Evolutionary conservation across 2,888 invertebrate species (phyloP).

Genomic region (Xestia rhomboidea): DNA sequence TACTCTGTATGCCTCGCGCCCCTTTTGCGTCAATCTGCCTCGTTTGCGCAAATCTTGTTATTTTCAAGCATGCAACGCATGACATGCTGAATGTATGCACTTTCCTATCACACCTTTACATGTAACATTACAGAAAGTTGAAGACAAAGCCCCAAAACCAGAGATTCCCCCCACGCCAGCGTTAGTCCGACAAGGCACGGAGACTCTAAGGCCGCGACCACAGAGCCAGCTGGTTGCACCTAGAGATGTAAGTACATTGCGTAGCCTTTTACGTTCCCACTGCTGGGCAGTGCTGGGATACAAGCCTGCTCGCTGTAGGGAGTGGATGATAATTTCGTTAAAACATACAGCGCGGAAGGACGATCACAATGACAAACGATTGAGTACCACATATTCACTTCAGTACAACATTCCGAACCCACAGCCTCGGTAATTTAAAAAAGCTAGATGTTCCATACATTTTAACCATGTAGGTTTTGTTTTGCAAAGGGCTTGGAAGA

Average conservation of each 20-base stretch:
- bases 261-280: not conserved
- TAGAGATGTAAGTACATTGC: slow-evolving; percentile 79
- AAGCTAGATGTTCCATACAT: too few species aligned
- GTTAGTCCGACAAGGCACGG: slow-evolving; percentile 86
- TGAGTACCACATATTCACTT: not conserved
- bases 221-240: slow-evolving; percentile 84
- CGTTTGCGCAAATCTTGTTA: not conserved
- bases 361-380: not conserved
- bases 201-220: slow-evolving; percentile 84
- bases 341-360: not conserved
- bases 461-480: too few species aligned
- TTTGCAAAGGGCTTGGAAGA: too few species aligned
- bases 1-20: not conserved
- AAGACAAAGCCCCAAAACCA: slow-evolving; percentile 65
- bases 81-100: slow-evolving; percentile 15
- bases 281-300: not conserved
- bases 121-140: slow-evolving; percentile 71
- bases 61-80: slow-evolving; percentile 29
- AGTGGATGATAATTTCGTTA: not conserved
- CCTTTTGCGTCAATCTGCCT: not conserved
- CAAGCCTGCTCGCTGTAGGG: not conserved
- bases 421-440: too few species aligned
- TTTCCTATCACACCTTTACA: slow-evolving; percentile 20
- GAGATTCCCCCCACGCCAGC: slow-evolving; percentile 77
- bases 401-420: not conserved